Percentiles rank a stretch among this genome's conserved stretches.
Conservation (phyloP, 2,113 vertebrate genomes). For the Sminthopsis crassicaudata region DNA sequence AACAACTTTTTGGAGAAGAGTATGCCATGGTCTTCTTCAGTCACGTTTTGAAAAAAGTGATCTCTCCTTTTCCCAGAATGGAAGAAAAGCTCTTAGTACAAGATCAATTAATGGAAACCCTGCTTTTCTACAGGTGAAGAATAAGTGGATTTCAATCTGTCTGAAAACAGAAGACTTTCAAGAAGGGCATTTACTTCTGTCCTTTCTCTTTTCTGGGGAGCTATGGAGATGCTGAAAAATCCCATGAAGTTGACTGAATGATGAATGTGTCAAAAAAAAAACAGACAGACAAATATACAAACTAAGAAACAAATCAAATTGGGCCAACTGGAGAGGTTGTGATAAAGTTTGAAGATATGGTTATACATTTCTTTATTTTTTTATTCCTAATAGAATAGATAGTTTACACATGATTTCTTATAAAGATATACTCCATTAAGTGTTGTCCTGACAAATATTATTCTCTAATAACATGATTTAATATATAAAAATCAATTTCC, state of each 20-base stretch:
- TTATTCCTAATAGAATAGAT: background rate
- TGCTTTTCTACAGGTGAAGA: background rate
- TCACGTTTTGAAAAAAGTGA: background rate
- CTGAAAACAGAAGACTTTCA: background rate
- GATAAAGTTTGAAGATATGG: background rate
- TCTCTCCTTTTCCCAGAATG: background rate
- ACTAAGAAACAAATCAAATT: too few species aligned
- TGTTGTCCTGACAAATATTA: background rate
- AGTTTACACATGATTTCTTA: background rate
- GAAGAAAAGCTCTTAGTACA: background rate
- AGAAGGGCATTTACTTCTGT: background rate
- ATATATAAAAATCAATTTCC: background rate
- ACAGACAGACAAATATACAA: background rate
- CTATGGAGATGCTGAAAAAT: background rate
- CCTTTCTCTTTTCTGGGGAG: background rate
- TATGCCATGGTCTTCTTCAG: background rate
- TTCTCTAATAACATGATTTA: background rate
- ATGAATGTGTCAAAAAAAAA: background rate
- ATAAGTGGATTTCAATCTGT: background rate
- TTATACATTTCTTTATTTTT: background rate
- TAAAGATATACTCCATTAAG: background rate
- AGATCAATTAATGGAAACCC: background rate
- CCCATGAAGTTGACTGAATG: background rate
- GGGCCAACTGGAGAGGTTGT: background rate
- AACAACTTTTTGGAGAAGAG: background rate